Evolutionary conservation across 1,140 invertebrate species (phyloP).

Genomic region (Batillaria attramentaria): DNA sequence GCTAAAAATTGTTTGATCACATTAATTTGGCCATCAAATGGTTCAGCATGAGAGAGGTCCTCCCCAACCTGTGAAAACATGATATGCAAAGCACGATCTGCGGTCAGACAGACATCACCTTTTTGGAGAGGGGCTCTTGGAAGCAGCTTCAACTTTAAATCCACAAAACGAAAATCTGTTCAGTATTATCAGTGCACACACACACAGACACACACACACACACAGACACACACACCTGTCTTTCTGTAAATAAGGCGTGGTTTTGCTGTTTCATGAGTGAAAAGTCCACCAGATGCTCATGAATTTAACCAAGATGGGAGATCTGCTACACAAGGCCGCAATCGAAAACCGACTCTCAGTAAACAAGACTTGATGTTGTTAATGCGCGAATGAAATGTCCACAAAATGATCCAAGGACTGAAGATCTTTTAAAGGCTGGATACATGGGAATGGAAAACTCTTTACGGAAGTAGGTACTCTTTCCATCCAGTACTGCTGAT

Average conservation of each 20-base stretch:
- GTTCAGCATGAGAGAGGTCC: neutral
- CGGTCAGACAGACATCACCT: neutral
- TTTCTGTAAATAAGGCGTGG: too few relatives aligned
- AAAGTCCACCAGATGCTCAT: neutral
- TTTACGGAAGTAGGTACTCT: too few relatives aligned
- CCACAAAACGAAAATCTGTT: too few relatives aligned
- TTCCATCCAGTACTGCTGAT: too few relatives aligned
- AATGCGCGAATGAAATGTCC: neutral
- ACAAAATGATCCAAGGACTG: neutral
- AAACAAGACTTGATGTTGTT: neutral
- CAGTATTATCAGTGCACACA: neutral
- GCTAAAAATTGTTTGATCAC: neutral
- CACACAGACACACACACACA: constrained; percentile 6
- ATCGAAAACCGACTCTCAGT: neutral
- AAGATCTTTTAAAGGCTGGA: neutral
- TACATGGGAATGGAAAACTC: too few relatives aligned
- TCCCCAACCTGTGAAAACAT: neutral
- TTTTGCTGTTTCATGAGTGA: too few relatives aligned
- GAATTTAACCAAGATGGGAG: neutral
- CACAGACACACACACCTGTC: constrained; percentile 3
- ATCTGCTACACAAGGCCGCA: neutral
- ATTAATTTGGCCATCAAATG: neutral
- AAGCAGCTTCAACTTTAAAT: neutral
- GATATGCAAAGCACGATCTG: neutral
- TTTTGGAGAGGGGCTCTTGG: neutral